Evolutionary conservation across 2,113 vertebrate species (phyloP), one percentile per base, ranked within the genome.

Genomic region (Albula glossodonta): DNA sequence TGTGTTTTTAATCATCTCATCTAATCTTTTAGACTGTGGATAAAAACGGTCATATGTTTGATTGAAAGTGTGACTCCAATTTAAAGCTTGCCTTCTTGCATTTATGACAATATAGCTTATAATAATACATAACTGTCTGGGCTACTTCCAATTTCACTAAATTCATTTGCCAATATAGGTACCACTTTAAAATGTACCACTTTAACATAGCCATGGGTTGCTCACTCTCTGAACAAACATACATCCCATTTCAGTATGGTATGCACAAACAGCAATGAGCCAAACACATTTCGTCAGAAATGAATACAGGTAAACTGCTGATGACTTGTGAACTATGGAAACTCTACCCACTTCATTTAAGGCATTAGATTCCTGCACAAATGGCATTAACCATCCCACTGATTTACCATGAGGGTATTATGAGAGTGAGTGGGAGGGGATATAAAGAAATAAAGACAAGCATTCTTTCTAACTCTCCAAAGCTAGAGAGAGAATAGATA

Each of bases 391-490:
- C 10, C 80, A 15, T 15, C 22, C 31, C 2, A 86, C 63, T 77
- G 57, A 82, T 78, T 86, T 52, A 50, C 80, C 78, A 82, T 19
- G 51, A 13, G 85, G 48, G 70, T 80, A 85, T 80, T 85, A 85
- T 49, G 57, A 41, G 31, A 41, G 31, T 41, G 31, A 41, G 31
- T 41, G 31, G 60, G 17, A 15, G 17, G 17, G 49, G n/a, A 57
- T 22, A 53, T 17, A 53, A 83, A 60, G 41, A 80, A 85, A 85
- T 74, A 74, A n/a, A 74, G n/a, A 80, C 66, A 48, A 81, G 81
- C 78, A 85, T 63, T 86, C 60, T 57, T 86, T 82, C 66, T 56
- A 77, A 86, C 80, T 86, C 85, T 80, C 66, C n/a, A 56, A 86
- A 81, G 78, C 57, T 57, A 70, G 41, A 51, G 85, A 81, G 80